A percentile compares a stretch with the other conserved stretches of the same genome.
Conservation (phyloP, 2,888 invertebrate genomes). For the Callosobruchus maculatus region DNA sequence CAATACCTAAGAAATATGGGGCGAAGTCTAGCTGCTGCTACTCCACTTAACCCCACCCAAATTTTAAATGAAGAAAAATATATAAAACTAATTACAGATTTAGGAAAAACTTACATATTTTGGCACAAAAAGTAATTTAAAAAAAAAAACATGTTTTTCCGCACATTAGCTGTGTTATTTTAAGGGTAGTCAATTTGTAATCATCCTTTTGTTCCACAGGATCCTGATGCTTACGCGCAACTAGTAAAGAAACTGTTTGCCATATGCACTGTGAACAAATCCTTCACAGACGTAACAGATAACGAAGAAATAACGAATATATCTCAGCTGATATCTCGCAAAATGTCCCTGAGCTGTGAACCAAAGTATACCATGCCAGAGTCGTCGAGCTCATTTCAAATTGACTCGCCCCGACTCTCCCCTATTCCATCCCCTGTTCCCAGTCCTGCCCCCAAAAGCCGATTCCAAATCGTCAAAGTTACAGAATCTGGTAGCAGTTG, state of each 20-base stretch:
- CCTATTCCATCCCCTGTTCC: slow-evolving; percentile 32
- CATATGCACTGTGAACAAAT: slow-evolving; percentile 42
- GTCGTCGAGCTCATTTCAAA: slow-evolving; percentile 14
- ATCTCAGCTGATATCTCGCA: slow-evolving; percentile 34
- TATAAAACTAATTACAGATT: no score
- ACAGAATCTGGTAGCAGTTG: slow-evolving; percentile 20
- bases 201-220: slow-evolving; percentile 24
- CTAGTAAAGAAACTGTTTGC: slow-evolving; percentile 41
- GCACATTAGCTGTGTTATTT: no score
- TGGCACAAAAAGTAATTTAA: no score
- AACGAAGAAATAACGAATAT: slow-evolving; percentile 33
- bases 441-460: slow-evolving; percentile 31
- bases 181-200: no score
- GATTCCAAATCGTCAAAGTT: slow-evolving; percentile 36
- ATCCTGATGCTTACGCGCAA: slow-evolving; percentile 40
- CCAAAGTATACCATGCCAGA: slow-evolving; percentile 29
- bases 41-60: no score
- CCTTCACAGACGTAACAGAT: slow-evolving; percentile 25
- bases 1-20: no score
- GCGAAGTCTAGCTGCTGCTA: no score
- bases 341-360: slow-evolving; percentile 43
- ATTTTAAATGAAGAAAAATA: no score
- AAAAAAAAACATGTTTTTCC: no score
- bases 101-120: no score
- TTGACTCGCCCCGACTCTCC: slow-evolving; percentile 16